Percentiles rank a stretch among this genome's conserved stretches.
These are phyloP conservation scores for Capricornis sumatraensis DNA, from an alignment of 2,113 vertebrate genomes.

Conservation along the genomic window DNA sequence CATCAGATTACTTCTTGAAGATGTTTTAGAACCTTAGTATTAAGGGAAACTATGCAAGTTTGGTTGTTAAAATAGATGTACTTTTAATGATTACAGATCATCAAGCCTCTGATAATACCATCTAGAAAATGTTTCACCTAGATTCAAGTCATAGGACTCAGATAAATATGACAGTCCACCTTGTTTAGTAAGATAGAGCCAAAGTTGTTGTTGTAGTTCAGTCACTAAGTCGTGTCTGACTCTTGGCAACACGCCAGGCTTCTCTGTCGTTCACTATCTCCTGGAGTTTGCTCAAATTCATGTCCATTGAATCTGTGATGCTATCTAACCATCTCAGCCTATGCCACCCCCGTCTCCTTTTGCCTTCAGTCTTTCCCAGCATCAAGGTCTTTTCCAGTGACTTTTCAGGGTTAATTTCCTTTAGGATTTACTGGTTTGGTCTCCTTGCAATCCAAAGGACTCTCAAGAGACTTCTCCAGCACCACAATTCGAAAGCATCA, in stretches of 20 bases:
- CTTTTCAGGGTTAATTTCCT: not conserved
- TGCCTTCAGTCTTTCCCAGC: not conserved
- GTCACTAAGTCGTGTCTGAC: not conserved
- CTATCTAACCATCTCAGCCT: not conserved
- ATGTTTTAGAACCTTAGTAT: not conserved
- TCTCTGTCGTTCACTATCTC: not conserved
- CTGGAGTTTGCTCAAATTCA: not conserved
- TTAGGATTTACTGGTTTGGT: not conserved
- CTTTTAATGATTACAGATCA: not conserved
- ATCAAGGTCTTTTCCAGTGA: not conserved
- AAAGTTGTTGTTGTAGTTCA: not conserved
- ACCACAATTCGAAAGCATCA: not conserved
- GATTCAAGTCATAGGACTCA: not conserved
- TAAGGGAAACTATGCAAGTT: not conserved
- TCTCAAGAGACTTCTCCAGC: not conserved
- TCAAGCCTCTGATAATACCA: not conserved
- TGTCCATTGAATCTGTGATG: not conserved
- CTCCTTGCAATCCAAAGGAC: not conserved
- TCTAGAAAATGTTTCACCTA: slow-evolving; percentile 35
- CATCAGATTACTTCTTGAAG: slow-evolving; percentile 1
- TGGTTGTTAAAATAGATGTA: slow-evolving; percentile 24
- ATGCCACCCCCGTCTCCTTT: not conserved
- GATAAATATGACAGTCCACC: not conserved
- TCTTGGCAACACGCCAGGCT: not conserved
- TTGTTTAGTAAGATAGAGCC: not conserved